Base-by-base conservation (phyloP, 2,888 invertebrate genomes). In the Nyleta sp. region DNA sequence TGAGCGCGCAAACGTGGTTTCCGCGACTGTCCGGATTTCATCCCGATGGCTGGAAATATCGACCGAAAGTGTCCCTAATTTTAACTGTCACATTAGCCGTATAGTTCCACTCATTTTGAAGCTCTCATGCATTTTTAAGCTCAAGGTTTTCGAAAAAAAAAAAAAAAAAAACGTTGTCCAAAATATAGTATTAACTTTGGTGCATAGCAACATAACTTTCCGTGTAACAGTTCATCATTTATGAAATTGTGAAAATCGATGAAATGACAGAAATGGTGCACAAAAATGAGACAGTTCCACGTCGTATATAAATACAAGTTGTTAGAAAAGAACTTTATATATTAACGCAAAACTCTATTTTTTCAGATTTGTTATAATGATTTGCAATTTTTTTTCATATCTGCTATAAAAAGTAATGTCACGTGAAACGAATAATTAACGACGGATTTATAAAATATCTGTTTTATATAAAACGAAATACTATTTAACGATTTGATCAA, bases 61-160 rank as follows among this genome's bases (percentile, higher is more conserved):
- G 71, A 62, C 33, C 42, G 38, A 50, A 57, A 57, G 57, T 33
- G 72, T 33, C 40, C 57, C 55, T 73, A 73, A 73, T 73, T 73
- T 65, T 57, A 65, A 42, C 64, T 44, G 64, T 42, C 50, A 28
- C 48, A 65, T 15, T 40, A 15, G 28, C 28, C 28, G 28, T 28
- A 28, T 28, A 28, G 4, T 28, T 28, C 28, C 28, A 28, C 5
- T 28, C 28, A 31, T 28, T 42, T 38, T 13, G 50, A 7, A 46
- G 20, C 35, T 28, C 15, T 31, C 53, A 28, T 53, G 20, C 24
- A 53, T 31, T 53, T 53, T 53, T 40, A 31, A 64, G 42, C 22
- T 50, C n/a, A n/a, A 17, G n/a, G 2, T 28, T 28, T 28, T 28
- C 28, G n/a, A n/a, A n/a, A n/a, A n/a, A n/a, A n/a, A n/a, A n/a